Percentiles rank a stretch among this genome's conserved stretches.
phyloP scores from a whole-genome alignment of 2,888 invertebrate genomes.

The Cerastis leucographa region DNA sequence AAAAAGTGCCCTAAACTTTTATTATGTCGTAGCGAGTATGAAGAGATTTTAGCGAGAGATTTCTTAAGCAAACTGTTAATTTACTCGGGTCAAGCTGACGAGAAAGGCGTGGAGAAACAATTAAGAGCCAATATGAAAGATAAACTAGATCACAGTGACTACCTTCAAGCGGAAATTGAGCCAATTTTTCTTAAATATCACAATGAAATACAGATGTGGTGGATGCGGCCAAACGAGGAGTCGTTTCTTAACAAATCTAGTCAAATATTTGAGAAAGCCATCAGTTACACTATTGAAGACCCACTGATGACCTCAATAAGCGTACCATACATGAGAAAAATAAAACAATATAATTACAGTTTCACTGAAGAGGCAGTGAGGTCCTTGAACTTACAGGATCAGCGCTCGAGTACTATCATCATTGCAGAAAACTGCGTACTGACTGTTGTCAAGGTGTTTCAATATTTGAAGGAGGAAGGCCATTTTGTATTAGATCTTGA shows the following conservation, averaged over 20 bases:
- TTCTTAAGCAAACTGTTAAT: not conserved
- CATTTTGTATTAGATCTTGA: not conserved
- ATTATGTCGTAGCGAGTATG: not conserved
- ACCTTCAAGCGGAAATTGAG: not conserved
- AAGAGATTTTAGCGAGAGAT: not conserved
- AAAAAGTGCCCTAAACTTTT: constrained; percentile 11
- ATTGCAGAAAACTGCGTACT: not conserved
- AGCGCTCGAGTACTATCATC: not conserved
- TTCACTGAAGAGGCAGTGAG: constrained; percentile 8
- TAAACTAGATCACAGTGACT: not conserved
- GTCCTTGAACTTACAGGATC: constrained; percentile 5
- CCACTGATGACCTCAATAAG: constrained; percentile 2
- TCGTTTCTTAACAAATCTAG: not conserved
- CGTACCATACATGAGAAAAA: not conserved
- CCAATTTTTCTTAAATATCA: constrained; percentile 10
- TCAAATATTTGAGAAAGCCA: not conserved
- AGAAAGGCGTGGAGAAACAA: not conserved
- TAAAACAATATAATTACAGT: constrained; percentile 1
- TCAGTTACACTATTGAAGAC: not conserved
- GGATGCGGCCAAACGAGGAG: not conserved
- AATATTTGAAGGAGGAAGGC: not conserved
- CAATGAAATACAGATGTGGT: constrained; percentile 17
- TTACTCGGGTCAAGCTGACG: not conserved
- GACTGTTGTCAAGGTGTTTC: not conserved
- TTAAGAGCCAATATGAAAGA: constrained; percentile 1